Conservation (phyloP, 2,113 vertebrate species). For the Xiphophorus hellerii region DNA sequence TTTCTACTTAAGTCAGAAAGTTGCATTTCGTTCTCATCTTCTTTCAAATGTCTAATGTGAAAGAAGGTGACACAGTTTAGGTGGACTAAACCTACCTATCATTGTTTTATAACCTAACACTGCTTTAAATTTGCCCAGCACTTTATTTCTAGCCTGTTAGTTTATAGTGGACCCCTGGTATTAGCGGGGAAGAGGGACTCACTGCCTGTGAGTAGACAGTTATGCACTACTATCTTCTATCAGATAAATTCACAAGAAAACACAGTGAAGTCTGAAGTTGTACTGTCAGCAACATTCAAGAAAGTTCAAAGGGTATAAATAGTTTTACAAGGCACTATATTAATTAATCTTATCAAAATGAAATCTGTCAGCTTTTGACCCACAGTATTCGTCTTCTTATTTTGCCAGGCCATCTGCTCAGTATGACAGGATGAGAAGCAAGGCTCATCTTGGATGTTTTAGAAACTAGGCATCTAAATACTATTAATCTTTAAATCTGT, state of each 20-base stretch:
- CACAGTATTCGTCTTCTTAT: neutral
- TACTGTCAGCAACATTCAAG: neutral
- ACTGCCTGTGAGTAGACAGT: too few relatives aligned
- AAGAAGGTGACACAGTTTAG: neutral
- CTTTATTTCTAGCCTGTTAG: too few relatives aligned
- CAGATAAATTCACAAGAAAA: neutral
- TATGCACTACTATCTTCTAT: neutral
- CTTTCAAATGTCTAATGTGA: too few relatives aligned
- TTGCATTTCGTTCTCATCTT: too few relatives aligned
- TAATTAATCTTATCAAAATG: neutral
- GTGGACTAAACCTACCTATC: neutral
- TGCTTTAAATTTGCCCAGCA: too few relatives aligned
- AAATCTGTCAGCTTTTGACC: neutral
- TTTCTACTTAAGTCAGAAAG: too few relatives aligned
- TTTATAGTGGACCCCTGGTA: too few relatives aligned
- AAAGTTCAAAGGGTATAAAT: neutral
- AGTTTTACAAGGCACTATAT: neutral
- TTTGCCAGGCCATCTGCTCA: neutral
- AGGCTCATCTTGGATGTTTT: neutral
- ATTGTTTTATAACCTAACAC: neutral
- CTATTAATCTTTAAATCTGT: neutral
- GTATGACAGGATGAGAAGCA: neutral
- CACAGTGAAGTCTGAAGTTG: too few relatives aligned
- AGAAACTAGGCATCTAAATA: neutral
- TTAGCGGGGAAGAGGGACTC: too few relatives aligned